Evolutionary conservation across 2,888 invertebrate species (phyloP).

Genomic region (Maniola hyperantus): DNA sequence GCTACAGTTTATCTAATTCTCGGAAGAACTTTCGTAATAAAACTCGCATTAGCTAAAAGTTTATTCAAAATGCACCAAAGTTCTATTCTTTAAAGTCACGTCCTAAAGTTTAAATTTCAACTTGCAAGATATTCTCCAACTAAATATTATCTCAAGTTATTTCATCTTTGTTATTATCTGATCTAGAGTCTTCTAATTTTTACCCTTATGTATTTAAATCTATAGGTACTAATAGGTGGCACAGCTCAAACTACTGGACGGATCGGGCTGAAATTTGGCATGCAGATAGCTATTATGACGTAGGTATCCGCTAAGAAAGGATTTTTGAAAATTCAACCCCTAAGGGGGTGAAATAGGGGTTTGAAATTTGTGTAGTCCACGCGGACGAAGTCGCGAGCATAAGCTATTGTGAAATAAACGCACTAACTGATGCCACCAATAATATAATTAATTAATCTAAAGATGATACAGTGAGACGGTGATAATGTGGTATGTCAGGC

Average conservation of each 20-base stretch:
- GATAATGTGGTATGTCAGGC: no score
- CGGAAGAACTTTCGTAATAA: slow-evolving; percentile 27
- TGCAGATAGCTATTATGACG: no score
- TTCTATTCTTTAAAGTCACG: slow-evolving; percentile 28
- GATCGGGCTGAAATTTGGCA: no score
- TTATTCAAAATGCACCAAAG: slow-evolving; percentile 28
- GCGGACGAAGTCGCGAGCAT: no score
- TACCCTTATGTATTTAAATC: not conserved
- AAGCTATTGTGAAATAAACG: no score
- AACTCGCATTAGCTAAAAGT: slow-evolving; percentile 30
- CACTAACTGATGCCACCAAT: no score
- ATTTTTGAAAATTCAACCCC: no score
- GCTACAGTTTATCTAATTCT: slow-evolving; percentile 26
- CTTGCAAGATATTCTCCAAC: slow-evolving; percentile 18
- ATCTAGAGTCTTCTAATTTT: not conserved
- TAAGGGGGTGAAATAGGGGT: no score
- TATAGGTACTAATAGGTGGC: no score
- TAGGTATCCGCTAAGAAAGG: no score
- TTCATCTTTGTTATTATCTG: slow-evolving; percentile 8
- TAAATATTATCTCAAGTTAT: slow-evolving; percentile 13
- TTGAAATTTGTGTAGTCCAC: no score
- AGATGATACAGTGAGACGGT: not conserved
- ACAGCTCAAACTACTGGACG: no score
- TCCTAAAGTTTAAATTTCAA: slow-evolving; percentile 23
- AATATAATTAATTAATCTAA: not conserved